Evolutionary conservation across 1,140 invertebrate species (phyloP), one percentile per base, ranked within the genome.

Genomic region (Cataglyphis hispanica): DNA sequence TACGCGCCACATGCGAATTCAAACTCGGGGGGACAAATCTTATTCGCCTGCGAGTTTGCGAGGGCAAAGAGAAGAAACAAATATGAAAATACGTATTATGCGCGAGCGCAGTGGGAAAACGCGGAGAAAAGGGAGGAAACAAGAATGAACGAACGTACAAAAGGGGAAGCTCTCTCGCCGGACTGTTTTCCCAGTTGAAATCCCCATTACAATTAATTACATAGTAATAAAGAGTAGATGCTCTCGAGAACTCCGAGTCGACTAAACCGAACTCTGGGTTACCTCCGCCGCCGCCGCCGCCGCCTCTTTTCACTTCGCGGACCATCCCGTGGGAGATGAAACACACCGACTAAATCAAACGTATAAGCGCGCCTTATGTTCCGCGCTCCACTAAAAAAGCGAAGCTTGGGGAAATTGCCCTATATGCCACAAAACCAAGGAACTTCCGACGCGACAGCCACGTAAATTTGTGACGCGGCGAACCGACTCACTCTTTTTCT

Each of bases 121-220:
- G 72, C 19, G 46, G 13, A 50, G 46, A 56, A 74, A 58, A 86
- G 50, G 8, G 10, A 27, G 56, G 25, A n/a, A 87, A 77, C 78
- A 69, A 85, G 77, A 76, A 53, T 27, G 61, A 78, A 64, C 56
- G 43, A 77, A 87, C 81, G 84, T 50, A 72, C 66, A 43, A 88
- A 43, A 40, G 46, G 72, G 25, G 66, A 78, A 72, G 22, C 16
- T 70, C 46, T 34, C 78, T 83, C 67, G 67, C 37, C 60, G 76
- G 31, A 31, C 43, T 72, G 46, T 77, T 89, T 86, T 85, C 78
- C 70, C 70, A 69, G 69, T 60, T 81, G 86, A 46, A 88, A 81
- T 74, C 75, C 84, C 78, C 53, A 87, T 90, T 88, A 88, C 86
- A 89, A 90, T 91, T 90, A 90, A 91, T 91, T 89, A 91, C 70